These are phyloP conservation scores for Hypothenemus hampei DNA, from an alignment of 1,140 invertebrate species.

Conservation along the genomic window DNA sequence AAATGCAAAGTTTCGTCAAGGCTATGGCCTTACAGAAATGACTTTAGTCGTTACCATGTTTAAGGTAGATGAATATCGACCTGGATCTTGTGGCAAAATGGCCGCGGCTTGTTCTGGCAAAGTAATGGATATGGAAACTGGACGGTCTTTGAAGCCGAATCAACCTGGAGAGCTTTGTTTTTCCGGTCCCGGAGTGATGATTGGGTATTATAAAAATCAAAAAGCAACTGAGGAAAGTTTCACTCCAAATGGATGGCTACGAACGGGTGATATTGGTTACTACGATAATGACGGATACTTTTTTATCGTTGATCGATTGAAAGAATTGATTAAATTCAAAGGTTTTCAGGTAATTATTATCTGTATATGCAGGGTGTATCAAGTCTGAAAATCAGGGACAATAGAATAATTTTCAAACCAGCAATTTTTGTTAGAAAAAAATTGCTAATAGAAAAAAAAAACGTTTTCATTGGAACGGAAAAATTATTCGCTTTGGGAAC, in stretches of 20 bases:
- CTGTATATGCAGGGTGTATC: no score
- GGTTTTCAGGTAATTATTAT: constrained; percentile 67
- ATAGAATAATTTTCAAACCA: no score
- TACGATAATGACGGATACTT: constrained; percentile 69
- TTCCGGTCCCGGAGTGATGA: constrained; percentile 55
- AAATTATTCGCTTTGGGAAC: no score
- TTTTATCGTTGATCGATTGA: constrained; percentile 77
- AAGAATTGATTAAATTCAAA: constrained; percentile 86
- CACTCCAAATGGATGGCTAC: constrained; percentile 68
- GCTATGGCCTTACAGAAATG: background rate
- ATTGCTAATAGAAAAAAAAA: no score
- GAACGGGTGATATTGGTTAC: constrained; percentile 77
- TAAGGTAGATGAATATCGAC: background rate
- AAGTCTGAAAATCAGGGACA: no score
- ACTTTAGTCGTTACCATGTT: background rate
- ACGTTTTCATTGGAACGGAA: no score
- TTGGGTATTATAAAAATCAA: constrained; percentile 64
- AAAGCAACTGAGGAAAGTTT: constrained; percentile 66
- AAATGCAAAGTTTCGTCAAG: background rate
- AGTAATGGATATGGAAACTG: background rate
- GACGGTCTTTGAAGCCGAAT: background rate
- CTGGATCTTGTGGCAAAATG: background rate
- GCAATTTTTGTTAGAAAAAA: no score
- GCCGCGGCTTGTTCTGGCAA: background rate
- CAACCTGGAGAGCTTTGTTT: background rate